Evolutionary conservation across 2,113 vertebrate genomes (phyloP).

Genomic region (Cavia aperea): DNA sequence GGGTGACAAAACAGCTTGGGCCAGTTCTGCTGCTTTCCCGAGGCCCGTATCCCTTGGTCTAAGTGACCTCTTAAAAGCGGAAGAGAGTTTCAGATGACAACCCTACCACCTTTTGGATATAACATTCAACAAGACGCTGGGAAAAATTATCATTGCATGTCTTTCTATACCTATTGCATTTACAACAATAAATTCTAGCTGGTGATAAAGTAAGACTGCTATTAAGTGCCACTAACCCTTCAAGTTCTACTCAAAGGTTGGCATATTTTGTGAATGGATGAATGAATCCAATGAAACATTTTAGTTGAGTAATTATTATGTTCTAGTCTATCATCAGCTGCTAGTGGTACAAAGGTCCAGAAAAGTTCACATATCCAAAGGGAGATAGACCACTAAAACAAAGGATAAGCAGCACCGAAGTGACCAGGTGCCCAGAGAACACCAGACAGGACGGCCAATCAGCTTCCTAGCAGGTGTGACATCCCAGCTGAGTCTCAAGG

Average conservation of each 20-base stretch:
- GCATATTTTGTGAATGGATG: neutral
- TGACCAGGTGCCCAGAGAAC: neutral
- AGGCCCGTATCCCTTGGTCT: neutral
- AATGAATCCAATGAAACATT: conserved; percentile 27
- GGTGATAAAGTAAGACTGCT: neutral
- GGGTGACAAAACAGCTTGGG: conserved; percentile 43
- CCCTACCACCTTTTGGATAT: neutral
- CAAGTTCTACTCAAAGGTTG: neutral
- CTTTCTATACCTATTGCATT: neutral
- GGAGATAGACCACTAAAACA: neutral
- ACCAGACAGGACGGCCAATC: neutral
- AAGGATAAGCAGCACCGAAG: neutral
- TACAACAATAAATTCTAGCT: neutral
- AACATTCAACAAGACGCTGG: neutral
- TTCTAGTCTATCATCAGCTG: neutral
- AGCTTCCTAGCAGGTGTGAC: neutral
- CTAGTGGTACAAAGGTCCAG: neutral
- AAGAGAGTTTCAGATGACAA: neutral
- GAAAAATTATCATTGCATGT: neutral
- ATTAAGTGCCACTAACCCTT: neutral
- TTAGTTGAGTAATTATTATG: conserved; percentile 27
- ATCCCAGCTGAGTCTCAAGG: neutral
- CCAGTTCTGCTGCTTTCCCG: conserved; percentile 46
- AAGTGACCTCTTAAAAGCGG: neutral
- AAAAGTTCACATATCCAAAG: neutral